These are phyloP conservation scores for Ochotona princeps DNA, from an alignment of 2,113 vertebrate genomes.

Conservation along the genomic window DNA sequence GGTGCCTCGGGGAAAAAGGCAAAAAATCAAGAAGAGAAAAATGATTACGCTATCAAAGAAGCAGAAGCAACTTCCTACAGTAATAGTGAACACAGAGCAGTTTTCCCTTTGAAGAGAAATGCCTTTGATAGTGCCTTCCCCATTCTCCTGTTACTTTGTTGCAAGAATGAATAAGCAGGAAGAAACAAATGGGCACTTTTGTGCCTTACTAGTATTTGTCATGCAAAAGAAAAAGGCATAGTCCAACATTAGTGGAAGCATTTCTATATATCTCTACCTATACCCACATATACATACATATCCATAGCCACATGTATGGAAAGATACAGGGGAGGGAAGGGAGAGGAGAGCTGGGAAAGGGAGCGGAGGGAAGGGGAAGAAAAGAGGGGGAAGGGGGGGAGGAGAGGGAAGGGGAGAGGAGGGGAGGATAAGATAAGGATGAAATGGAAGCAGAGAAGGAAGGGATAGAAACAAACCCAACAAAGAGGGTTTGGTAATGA, in stretches of 20 bases:
- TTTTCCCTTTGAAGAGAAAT: conserved; percentile 25
- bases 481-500: background rate
- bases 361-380: no score
- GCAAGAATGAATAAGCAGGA: conserved; percentile 22
- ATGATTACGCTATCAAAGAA: background rate
- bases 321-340: background rate
- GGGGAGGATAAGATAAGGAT: background rate
- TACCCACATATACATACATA: background rate
- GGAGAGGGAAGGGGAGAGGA: no score
- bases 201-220: background rate
- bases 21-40: conserved; percentile 54
- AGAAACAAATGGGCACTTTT: background rate
- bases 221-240: background rate
- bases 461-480: background rate
- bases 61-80: background rate
- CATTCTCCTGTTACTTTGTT: background rate
- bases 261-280: background rate
- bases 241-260: background rate
- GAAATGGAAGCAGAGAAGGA: no score
- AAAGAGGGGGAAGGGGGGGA: background rate
- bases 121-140: conserved; percentile 31
- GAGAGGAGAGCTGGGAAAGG: background rate
- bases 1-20: conserved; percentile 26
- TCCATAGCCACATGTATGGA: background rate
- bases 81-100: background rate